Conservation (phyloP, 2,113 vertebrate species). For the Elephantulus edwardii region DNA sequence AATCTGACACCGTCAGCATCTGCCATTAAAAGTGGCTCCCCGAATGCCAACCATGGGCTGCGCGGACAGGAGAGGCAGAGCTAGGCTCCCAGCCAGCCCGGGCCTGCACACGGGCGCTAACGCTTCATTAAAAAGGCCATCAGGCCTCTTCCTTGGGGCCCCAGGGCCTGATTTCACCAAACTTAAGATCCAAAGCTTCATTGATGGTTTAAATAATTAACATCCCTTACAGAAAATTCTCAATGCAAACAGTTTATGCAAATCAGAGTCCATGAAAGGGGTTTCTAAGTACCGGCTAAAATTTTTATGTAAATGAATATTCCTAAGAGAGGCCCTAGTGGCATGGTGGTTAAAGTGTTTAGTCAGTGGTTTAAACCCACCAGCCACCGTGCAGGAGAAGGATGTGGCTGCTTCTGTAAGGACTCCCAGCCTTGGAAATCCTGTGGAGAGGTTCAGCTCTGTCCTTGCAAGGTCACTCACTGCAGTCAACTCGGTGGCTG, state of each 20-base stretch:
- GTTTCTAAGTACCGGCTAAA: constrained; percentile 51
- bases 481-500: neutral
- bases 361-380: neutral
- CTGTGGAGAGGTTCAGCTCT: neutral
- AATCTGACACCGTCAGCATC: neutral
- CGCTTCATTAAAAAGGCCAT: neutral
- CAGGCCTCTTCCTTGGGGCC: neutral
- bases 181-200: constrained; percentile 53
- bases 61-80: too few relatives aligned
- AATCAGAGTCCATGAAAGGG: constrained; percentile 48
- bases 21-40: neutral
- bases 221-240: constrained; percentile 51
- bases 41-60: neutral
- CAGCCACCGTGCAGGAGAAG: neutral
- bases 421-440: too few relatives aligned
- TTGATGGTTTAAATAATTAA: constrained; percentile 70
- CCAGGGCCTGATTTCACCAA: constrained; percentile 46
- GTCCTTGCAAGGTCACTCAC: neutral
- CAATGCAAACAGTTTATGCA: constrained; percentile 64
- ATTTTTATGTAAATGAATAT: constrained; percentile 14
- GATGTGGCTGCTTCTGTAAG: neutral
- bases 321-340: neutral
- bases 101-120: neutral
- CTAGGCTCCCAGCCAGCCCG: neutral
- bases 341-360: neutral